A percentile compares a stretch with the other conserved stretches of the same genome.
Conservation (phyloP, 2,113 vertebrate species). For the Malurus cyaneus region DNA sequence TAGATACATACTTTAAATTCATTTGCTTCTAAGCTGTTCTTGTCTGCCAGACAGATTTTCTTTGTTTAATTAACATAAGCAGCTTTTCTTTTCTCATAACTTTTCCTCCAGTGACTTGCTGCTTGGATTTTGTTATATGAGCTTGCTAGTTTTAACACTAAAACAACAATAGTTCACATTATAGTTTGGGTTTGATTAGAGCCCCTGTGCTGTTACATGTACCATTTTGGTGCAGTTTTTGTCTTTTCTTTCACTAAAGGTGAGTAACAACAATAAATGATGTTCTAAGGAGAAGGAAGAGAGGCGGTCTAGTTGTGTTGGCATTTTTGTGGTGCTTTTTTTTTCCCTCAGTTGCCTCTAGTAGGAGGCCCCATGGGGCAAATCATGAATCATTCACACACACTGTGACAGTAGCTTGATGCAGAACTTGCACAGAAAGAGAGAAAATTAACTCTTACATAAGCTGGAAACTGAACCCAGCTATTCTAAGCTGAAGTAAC, state of each 20-base stretch:
- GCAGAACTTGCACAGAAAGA: not conserved
- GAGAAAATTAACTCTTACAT: not conserved
- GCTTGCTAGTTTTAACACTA: not conserved
- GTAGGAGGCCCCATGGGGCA: not conserved
- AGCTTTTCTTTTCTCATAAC: slow-evolving; percentile 7
- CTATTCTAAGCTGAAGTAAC: not conserved
- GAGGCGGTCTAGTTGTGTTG: not conserved
- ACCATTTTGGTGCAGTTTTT: not conserved
- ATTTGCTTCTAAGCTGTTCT: not conserved
- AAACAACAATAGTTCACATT: not conserved
- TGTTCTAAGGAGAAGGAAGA: not conserved
- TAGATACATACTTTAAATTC: not conserved
- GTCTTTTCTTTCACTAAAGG: not conserved
- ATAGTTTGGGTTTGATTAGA: not conserved
- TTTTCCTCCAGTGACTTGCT: not conserved
- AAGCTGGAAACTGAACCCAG: not conserved
- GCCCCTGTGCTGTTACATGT: not conserved
- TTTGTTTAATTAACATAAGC: slow-evolving; percentile 42
- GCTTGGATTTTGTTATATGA: not conserved
- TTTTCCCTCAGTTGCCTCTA: not conserved
- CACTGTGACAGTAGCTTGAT: not conserved
- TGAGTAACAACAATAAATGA: not conserved
- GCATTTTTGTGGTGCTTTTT: not conserved
- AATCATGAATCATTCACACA: not conserved
- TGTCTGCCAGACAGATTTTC: not conserved